phyloP scores from a whole-genome alignment of 2,113 vertebrate species.

The Chionis minor region DNA sequence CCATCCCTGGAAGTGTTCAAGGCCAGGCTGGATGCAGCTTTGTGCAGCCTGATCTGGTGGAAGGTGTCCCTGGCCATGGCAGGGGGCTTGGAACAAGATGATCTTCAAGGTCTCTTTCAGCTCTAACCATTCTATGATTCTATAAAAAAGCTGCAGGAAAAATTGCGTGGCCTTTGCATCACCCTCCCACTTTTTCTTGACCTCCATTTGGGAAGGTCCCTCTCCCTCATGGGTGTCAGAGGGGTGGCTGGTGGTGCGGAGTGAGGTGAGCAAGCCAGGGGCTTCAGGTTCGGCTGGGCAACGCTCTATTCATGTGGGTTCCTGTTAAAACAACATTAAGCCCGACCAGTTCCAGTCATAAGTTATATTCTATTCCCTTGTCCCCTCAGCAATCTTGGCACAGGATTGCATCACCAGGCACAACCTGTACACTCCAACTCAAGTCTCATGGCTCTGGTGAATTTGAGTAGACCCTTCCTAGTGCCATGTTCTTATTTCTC shows the following conservation, averaged over 20 bases:
- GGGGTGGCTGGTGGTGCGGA: background rate
- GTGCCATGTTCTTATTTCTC: background rate
- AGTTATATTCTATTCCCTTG: background rate
- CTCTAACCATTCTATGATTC: background rate
- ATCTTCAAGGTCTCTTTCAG: background rate
- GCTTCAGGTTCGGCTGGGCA: background rate
- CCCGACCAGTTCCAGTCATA: background rate
- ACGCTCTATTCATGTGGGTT: rapidly evolving
- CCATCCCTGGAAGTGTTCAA: too few species aligned
- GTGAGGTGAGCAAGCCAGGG: rapidly evolving
- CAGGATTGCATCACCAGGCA: background rate
- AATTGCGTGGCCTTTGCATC: background rate
- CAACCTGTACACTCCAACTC: rapidly evolving
- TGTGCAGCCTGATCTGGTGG: background rate
- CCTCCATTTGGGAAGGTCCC: background rate
- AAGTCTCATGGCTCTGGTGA: background rate
- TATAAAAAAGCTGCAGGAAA: background rate
- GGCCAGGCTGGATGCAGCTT: background rate
- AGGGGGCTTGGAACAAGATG: background rate
- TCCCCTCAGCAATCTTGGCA: background rate
- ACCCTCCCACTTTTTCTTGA: background rate
- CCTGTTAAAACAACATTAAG: background rate
- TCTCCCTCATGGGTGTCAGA: background rate
- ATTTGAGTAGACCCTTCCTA: background rate
- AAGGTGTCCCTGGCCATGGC: background rate